Evolutionary conservation across 1,140 invertebrate species (phyloP), one percentile per base, ranked within the genome.

Genomic region (Lucilia sericata): DNA sequence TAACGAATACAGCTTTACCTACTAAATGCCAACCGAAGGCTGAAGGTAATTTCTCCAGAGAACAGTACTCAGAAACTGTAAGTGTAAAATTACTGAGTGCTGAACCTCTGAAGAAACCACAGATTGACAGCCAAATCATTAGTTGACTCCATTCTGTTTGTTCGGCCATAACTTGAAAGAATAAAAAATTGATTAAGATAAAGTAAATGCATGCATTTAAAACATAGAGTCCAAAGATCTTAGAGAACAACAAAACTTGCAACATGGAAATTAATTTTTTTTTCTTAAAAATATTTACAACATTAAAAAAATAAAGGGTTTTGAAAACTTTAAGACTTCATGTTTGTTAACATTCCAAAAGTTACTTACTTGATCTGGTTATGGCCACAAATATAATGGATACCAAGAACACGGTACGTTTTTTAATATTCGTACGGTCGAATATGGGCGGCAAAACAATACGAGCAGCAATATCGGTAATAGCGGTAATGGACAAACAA

Each of bases 11-110:
- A 34, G 95, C 95, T 88, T 96, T 96, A 84, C 93, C 94, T 60
- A 96, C 95, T 93, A 96, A 94, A 87, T 95, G 95, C 83, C 96
- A 92, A 36, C 95, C 95, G 88, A 95, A 95, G 36, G 95, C 95
- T 34, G 94, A 94, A 0, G 95, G 95, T 85, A 96, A 88, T 87
- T 95, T 95, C 86, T 96, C 94, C 84, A 95, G 88, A 0, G 94
- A 93, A 76, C 94, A 95, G 87, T 94, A 94, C 88, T 96, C 95
- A 0, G 95, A 95, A 84, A 96, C 94, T 21, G 94, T 95, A 0
- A 96, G 93, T 12, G 94, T 95, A 86, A 95, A 94, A 90, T 96
- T 96, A 81, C 95, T 95, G 25, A 96, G 90, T 8, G 94, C 94
- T 8, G 88, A 93, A 82, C 95, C 95, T 51, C 95, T 92, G 87